Conservation (phyloP, 2,797 vertebrate species). For the Megalops cyprinoides region DNA sequence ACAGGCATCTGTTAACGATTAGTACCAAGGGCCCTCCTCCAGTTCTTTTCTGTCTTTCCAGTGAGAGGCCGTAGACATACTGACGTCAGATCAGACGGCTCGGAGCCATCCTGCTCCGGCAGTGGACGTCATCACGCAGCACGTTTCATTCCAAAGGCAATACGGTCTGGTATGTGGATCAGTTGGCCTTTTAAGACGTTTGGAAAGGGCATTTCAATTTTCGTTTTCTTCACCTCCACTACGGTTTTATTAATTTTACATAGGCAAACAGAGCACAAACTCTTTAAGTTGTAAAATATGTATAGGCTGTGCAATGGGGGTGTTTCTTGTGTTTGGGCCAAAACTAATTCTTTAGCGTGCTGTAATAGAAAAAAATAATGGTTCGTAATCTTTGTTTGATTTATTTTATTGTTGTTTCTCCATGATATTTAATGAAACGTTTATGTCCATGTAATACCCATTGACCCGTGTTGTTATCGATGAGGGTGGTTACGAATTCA, state of each 20-base stretch:
- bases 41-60: slow-evolving; percentile 62
- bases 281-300: not conserved
- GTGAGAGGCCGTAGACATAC: slow-evolving; percentile 70
- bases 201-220: slow-evolving; percentile 2
- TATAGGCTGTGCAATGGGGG: not conserved
- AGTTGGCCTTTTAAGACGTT: not conserved
- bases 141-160: slow-evolving; percentile 60
- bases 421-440: not conserved
- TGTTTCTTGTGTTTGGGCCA: not conserved
- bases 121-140: slow-evolving; percentile 73
- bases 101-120: slow-evolving; percentile 77
- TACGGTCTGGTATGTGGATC: slow-evolving; percentile 61
- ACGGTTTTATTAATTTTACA: not conserved
- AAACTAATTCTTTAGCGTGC: not conserved
- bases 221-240: not conserved
- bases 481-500: not conserved
- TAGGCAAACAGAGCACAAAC: not conserved
- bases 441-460: not conserved
- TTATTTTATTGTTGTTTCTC: not conserved
- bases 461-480: not conserved
- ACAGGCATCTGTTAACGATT: slow-evolving; percentile 87
- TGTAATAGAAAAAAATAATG: not conserved
- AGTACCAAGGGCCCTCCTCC: slow-evolving; percentile 74
- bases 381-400: not conserved
- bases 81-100: slow-evolving; percentile 86